Evolutionary conservation across 1,140 invertebrate species (phyloP), one percentile per base, ranked within the genome.

Genomic region (Psilanteris sp.): DNA sequence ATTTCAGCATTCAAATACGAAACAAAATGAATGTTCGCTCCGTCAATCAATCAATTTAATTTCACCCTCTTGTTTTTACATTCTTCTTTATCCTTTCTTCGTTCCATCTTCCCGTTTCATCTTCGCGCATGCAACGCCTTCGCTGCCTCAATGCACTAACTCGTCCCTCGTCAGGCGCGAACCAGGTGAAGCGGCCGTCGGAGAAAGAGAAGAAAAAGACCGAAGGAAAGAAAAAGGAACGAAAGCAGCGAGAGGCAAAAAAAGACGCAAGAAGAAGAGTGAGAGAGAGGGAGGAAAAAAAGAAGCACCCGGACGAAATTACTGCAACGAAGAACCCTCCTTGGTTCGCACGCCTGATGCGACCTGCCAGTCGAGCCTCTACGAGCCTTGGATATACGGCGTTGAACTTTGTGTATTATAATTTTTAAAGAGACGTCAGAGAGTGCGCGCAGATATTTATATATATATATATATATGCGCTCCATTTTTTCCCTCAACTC

Each of bases 11-110:
- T 66, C 66, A 70, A 70, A 68, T 64, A 57, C 59, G 24, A 70
- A 66, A 59, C 36, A 48, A 70, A 76, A 66, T 57, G 52, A 59
- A 52, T 55, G 66, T 34, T 67, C 59, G 61, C 59, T 77, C 66
- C 52, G 54, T 77, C 74, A 72, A 77, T 77, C 74, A 67, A 77
- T 71, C 74, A 77, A 72, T 71, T 67, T 67, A 70, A 70, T 68
- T 70, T 75, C 50, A 62, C 54, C 54, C 54, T 75, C 54, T 64
- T 50, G 50, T 66, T 74, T 76, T 52, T 54, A 43, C 41, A 14
- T 72, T 62, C 74, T 18, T 71, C 50, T 68, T 57, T 31, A 44
- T 59, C 48, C 62, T 52, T 75, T 72, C 78, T 76, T 75, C 46
- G 20, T 67, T 68, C 24, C 75, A 68, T 54, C 54, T 66, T 62